phyloP scores from a whole-genome alignment of 2,113 vertebrate genomes.

The Empidonax alnorum region DNA sequence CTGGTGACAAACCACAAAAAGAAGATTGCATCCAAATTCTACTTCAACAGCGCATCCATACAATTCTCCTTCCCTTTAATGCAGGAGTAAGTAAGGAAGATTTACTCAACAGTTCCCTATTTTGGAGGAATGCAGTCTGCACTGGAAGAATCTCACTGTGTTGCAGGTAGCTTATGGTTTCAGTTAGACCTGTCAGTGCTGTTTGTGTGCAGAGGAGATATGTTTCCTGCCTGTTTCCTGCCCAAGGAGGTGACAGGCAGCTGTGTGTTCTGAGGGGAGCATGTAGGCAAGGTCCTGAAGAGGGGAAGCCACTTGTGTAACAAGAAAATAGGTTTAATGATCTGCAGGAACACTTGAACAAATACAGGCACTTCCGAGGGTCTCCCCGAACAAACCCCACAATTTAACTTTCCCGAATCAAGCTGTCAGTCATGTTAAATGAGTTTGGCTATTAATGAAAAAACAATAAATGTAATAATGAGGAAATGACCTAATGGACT shows the following conservation, averaged over 20 bases:
- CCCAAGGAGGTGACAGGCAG: neutral
- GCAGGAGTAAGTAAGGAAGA: neutral
- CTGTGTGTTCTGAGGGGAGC: neutral
- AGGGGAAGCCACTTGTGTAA: neutral
- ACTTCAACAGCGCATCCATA: neutral
- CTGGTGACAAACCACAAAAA: neutral
- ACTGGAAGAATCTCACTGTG: neutral
- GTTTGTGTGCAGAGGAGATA: neutral
- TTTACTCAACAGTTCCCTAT: neutral
- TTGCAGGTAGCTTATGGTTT: neutral
- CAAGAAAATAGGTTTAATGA: neutral
- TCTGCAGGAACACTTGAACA: conserved; percentile 8
- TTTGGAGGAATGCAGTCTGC: neutral
- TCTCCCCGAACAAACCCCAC: neutral
- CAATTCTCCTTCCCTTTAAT: neutral
- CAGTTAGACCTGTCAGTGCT: neutral
- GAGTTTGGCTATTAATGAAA: conserved; percentile 52
- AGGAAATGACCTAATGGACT: conserved; percentile 66
- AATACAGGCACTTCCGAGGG: neutral
- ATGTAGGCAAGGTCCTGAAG: neutral
- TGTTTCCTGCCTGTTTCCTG: neutral
- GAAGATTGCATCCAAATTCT: neutral
- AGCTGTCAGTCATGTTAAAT: conserved; percentile 46
- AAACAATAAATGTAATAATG: conserved; percentile 52
- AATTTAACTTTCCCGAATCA: neutral